Percentiles rank a stretch among this genome's conserved stretches.
phyloP scores from a whole-genome alignment of 2,888 invertebrate genomes.

The Leptopilina myrica region DNA sequence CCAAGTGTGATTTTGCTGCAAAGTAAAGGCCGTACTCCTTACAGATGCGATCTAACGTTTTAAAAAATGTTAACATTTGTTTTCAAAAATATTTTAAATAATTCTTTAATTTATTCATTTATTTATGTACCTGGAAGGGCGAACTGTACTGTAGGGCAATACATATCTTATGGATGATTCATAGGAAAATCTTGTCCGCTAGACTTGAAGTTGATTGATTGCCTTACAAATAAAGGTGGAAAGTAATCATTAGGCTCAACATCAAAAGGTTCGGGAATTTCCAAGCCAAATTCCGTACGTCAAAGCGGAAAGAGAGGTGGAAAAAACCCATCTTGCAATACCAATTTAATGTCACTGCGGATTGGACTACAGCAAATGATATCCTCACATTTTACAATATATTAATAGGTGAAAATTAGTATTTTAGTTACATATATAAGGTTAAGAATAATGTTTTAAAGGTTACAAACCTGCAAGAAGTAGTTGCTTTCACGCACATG shows the following conservation, averaged over 20 bases:
- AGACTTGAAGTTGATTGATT: not conserved
- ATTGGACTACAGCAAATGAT: too few species aligned
- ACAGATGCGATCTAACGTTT: too few species aligned
- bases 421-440: too few species aligned
- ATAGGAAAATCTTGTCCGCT: not conserved
- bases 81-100: not conserved
- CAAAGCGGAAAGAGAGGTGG: constrained; percentile 43
- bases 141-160: constrained; percentile 8
- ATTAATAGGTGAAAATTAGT: too few species aligned
- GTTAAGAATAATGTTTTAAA: too few species aligned
- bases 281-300: not conserved
- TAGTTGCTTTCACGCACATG: constrained; percentile 36
- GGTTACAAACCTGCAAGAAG: too few species aligned
- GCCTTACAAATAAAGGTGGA: not conserved
- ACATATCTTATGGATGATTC: constrained; percentile 29
- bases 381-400: too few species aligned
- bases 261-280: not conserved
- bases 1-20: too few species aligned
- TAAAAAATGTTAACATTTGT: too few species aligned
- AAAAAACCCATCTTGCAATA: constrained; percentile 41
- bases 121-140: not conserved
- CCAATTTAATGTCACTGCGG: not conserved
- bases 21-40: too few species aligned
- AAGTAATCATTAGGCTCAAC: not conserved
- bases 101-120: not conserved